Evolutionary conservation across 2,888 invertebrate species (phyloP).

Genomic region (Blastobasis lacticolella): DNA sequence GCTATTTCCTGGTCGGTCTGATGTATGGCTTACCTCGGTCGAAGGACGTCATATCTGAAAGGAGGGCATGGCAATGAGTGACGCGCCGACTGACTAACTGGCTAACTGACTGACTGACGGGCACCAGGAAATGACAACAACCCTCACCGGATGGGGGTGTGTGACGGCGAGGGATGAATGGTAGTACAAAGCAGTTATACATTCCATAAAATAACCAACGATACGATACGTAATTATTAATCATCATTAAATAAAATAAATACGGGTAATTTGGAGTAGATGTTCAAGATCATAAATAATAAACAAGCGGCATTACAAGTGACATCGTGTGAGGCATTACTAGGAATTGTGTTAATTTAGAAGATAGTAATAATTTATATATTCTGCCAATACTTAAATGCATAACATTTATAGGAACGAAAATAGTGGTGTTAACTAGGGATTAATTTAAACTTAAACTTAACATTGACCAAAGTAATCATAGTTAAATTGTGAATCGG

Average conservation of each 20-base stretch:
- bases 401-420: too few species aligned
- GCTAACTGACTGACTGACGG: conserved; percentile 8
- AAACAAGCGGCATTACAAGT: conserved; percentile 9
- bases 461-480: too few species aligned
- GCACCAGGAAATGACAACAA: conserved; percentile 54
- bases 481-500: too few species aligned
- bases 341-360: too few species aligned
- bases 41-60: conserved; percentile 62
- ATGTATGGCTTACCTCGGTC: conserved; percentile 63
- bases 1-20: conserved; percentile 55
- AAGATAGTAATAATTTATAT: too few species aligned
- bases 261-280: background rate
- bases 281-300: too few species aligned
- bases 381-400: too few species aligned
- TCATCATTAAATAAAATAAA: conserved; percentile 6
- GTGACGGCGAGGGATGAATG: conserved; percentile 23
- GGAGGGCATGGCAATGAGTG: conserved; percentile 50
- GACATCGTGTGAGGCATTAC: conserved; percentile 5
- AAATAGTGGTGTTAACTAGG: too few species aligned
- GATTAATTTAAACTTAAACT: too few species aligned
- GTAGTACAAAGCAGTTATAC: conserved; percentile 64
- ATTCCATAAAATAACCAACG: conserved; percentile 11
- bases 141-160: conserved; percentile 33
- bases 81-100: conserved; percentile 8
- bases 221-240: conserved; percentile 6